Base-by-base conservation (phyloP, 2,888 invertebrate genomes). In the Criorhina ranunculi region DNA sequence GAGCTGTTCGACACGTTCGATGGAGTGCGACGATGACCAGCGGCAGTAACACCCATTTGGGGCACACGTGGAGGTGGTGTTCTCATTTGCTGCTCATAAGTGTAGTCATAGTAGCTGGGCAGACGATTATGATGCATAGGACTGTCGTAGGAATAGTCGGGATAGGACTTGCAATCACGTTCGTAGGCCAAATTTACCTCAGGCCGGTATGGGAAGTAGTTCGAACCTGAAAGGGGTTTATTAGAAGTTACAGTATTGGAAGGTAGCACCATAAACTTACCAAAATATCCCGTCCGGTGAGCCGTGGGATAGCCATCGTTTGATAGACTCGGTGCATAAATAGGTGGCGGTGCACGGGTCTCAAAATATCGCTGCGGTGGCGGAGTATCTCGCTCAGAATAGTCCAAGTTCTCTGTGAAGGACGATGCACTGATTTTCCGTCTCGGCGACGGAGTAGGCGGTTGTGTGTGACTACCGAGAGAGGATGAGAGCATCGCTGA, bases 371-470 rank as follows among this genome's bases (percentile, higher is more conserved):
- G 70, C 15, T 67, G 83, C 17, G 75, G 67, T 9, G 89, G 89
- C 15, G 88, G 87, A 33, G 87, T 86, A 31, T 86, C 87, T 5
- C 72, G 72, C 8, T 88, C 88, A 0, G 88, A 88, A 67, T 88
- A 89, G 73, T 89, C 88, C 31, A 89, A 67, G 42, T 89, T 88
- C n/a, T 95, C 95, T 55, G 95, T 94, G 87, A 95, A 96, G 53
- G 95, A 95, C 11, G 95, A 94, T 46, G 94, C 94, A 88, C 95
- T 95, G 0, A 95, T 95, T 87, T 96, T 96, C 59, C 96, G 93
- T 29, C 96, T 92, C 0, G 96, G 96, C 5, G 95, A 95, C 1
- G 95, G 94, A 7, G 95, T 94, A 64, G 95, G 93, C 6, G 93
- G 93, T 87, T 93, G 93, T 0, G 92, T 92, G 66, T 91, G 90